Conservation (phyloP, 2,797 vertebrate genomes). For the Pseudochirops cupreus region DNA sequence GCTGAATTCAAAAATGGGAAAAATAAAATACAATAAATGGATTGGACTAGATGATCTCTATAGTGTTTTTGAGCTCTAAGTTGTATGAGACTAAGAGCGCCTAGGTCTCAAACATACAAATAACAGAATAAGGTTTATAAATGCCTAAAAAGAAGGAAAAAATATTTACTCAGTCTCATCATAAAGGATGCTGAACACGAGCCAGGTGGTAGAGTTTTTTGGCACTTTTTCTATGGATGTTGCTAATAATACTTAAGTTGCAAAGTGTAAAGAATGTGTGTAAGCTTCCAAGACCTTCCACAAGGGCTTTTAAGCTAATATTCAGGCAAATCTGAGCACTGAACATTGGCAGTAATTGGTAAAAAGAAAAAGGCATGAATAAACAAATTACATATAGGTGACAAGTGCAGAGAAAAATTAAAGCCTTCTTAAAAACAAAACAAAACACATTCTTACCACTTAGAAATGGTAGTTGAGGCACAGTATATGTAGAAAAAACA, state of each 20-base stretch:
- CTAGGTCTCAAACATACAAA: neutral
- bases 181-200: neutral
- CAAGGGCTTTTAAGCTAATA: conserved; percentile 29
- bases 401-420: neutral
- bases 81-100: neutral
- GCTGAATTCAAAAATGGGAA: neutral
- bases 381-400: conserved; percentile 1
- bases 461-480: conserved; percentile 81
- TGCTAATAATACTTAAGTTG: conserved; percentile 15
- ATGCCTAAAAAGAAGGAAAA: conserved; percentile 23
- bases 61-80: neutral
- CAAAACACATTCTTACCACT: conserved; percentile 82
- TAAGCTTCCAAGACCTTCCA: conserved; percentile 10
- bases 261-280: conserved; percentile 17
- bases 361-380: neutral
- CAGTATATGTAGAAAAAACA: conserved; percentile 58
- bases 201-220: neutral
- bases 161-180: conserved; percentile 17
- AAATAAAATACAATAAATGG: neutral
- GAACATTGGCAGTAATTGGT: neutral
- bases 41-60: neutral
- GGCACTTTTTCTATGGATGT: conserved; percentile 18
- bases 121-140: conserved; percentile 18
- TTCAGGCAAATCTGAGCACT: conserved; percentile 24
- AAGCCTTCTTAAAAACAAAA: neutral